Evolutionary conservation across 1,140 invertebrate genomes (phyloP), one percentile per base, ranked within the genome.

Genomic region (Reticulitermes speratus): DNA sequence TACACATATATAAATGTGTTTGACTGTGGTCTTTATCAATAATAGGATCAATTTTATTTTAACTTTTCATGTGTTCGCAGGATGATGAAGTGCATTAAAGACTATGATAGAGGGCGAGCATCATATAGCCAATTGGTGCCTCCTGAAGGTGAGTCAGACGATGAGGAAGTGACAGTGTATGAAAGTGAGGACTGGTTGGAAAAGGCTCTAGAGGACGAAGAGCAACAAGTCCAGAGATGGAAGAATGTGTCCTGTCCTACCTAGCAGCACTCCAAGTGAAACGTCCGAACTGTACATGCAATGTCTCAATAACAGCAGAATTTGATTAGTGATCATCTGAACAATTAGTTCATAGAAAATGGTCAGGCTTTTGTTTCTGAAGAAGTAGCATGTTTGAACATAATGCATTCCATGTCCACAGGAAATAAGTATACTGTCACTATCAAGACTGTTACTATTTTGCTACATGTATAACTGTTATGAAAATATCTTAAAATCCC

Each of bases 101-200:
- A 19, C 45, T 11, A 30, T 75, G n/a, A 75, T 7, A 75, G 65
- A 30, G 9, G 5, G 0, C 65, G 2, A 75, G 9, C 23, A 30
- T 9, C 45, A n/a, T 84, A 84, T 38, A 84, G n/a, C 21, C 84
- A 84, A 16, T 5, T 84, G 16, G 45, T 84, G 44, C 25, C 6
- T n/a, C 48, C 84, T 16, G 52, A 38, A 65, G 38, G 19, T 45
- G 82, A 83, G 8, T 83, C 44, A 9, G 82, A 44, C 9, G 45
- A 52, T 65, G 84, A 84, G 7, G 30, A 30, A 52, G 84, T 55
- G 48, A 32, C 44, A 32, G 9, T 65, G 12, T 52, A 9, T 30
- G 48, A 84, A 59, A 38, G 23, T 59, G 45, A n/a, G 45, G 84
- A 84, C 45, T 84, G 48, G 84, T 25, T 55, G 45, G 84, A 84